Percentiles rank a stretch among this genome's conserved stretches.
phyloP scores from a whole-genome alignment of 1,140 invertebrate genomes.

The Drosophila littoralis region DNA sequence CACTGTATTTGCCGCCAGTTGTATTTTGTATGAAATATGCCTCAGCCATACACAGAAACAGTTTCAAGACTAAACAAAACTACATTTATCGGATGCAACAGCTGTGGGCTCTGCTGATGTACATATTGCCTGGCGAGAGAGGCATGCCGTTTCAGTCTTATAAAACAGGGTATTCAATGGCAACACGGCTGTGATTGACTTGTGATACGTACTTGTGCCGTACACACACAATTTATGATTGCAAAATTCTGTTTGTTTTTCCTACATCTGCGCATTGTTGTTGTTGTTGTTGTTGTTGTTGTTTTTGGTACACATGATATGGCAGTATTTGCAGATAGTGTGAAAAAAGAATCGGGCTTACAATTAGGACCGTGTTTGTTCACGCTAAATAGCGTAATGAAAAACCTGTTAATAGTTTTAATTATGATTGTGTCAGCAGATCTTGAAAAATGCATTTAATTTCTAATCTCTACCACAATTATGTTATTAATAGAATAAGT shows the following conservation, averaged over 20 bases:
- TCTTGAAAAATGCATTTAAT: not conserved
- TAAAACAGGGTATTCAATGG: slow-evolving; percentile 12
- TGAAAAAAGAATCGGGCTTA: not conserved
- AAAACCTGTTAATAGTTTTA: not conserved
- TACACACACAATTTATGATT: slow-evolving; percentile 1
- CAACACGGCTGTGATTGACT: slow-evolving; percentile 17
- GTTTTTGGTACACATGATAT: slow-evolving; percentile 14
- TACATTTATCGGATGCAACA: no score
- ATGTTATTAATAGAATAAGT: no score
- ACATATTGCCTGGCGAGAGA: no score
- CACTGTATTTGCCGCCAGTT: no score
- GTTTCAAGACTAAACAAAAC: no score
- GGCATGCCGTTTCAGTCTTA: no score
- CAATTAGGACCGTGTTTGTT: not conserved
- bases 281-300: slow-evolving; percentile 12
- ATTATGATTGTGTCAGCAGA: not conserved
- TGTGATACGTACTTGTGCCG: slow-evolving; percentile 2
- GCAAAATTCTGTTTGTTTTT: slow-evolving; percentile 6
- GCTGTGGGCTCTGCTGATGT: no score
- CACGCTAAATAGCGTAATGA: not conserved
- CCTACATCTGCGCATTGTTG: not conserved
- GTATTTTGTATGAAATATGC: no score
- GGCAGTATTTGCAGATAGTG: slow-evolving; percentile 7
- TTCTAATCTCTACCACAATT: no score
- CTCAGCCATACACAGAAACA: no score